Evolutionary conservation across 2,888 invertebrate genomes (phyloP), one percentile per base, ranked within the genome.

Genomic region (Heliconius ismenius): DNA sequence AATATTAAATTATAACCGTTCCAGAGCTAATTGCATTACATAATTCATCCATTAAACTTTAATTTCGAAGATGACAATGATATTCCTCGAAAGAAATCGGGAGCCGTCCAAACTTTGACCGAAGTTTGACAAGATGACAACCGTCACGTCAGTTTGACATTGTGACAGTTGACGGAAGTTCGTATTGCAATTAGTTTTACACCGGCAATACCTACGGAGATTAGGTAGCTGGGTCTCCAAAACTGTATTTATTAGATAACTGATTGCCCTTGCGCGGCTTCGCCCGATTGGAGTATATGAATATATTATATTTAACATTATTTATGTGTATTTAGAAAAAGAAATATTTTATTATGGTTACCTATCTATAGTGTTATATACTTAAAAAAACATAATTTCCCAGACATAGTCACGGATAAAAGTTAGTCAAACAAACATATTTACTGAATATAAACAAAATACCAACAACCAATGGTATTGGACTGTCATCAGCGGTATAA

Each of bases 121-220:
- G 43, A 76, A 77, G 63, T 80, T 77, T 76, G 80, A 80, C 79
- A 80, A 63, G 68, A 76, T 77, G 80, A 78, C 79, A 76, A 75
- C 62, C 32, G 32, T 32, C 28, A 28, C 72, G 67, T 72, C 79
- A 75, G 58, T 79, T 76, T 74, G 72, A 78, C 76, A 74, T 63
- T 65, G 43, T 78, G 78, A 72, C 78, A 78, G 60, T 63, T 73
- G 75, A 67, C 39, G 32, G 74, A n/a, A 75, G 63, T 65, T 67
- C 64, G 21, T 24, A 32, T 43, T 43, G 67, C 65, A 43, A 77
- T 77, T 73, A 73, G 58, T 58, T 72, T 54, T 32, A 58, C 58
- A 18, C n/a, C 32, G 18, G 24, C 58, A 74, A 65, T 65, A 32
- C 0, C 32, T 32, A 67, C n/a, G 24, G 24, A 21, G 32, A 36